Evolutionary conservation across 2,797 vertebrate species (phyloP).

Genomic region (Amniataba percoides): DNA sequence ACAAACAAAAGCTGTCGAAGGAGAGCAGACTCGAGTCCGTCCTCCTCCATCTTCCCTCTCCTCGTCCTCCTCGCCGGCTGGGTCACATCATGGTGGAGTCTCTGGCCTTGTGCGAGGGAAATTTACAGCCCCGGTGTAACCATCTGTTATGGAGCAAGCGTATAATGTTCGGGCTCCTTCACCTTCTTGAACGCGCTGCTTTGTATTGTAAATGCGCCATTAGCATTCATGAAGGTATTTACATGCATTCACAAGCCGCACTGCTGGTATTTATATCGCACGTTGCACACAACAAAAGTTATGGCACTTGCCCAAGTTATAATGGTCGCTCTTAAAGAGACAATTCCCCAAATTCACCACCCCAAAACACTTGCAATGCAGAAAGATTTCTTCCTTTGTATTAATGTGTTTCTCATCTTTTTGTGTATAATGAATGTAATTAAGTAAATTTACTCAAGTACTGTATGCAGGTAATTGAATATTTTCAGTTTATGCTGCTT

Average conservation of each 20-base stretch:
- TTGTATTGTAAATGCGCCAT: slow-evolving; percentile 78
- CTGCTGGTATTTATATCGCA: slow-evolving; percentile 63
- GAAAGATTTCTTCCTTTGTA: slow-evolving; percentile 1
- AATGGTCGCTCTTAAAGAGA: slow-evolving; percentile 37
- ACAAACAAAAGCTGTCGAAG: slow-evolving; percentile 46
- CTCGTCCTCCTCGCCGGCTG: slow-evolving; percentile 34
- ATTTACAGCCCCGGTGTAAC: slow-evolving; percentile 76
- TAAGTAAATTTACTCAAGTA: too few species aligned
- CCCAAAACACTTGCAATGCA: background rate
- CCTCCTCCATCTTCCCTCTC: slow-evolving; percentile 43
- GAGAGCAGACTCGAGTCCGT: slow-evolving; percentile 63
- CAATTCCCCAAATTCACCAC: slow-evolving; percentile 8
- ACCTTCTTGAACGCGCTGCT: slow-evolving; percentile 59
- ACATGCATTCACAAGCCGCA: slow-evolving; percentile 76
- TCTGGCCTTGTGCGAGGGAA: slow-evolving; percentile 71
- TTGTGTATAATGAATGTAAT: background rate
- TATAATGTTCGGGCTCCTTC: slow-evolving; percentile 61
- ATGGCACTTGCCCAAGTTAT: slow-evolving; percentile 41
- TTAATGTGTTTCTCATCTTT: slow-evolving; percentile 1
- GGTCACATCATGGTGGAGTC: slow-evolving; percentile 66
- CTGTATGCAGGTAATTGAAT: too few species aligned
- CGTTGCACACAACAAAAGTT: slow-evolving; percentile 45
- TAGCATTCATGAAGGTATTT: slow-evolving; percentile 87
- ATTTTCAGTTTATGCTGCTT: too few species aligned
- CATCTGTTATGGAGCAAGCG: slow-evolving; percentile 77